Evolutionary conservation across 2,113 vertebrate species (phyloP), one percentile per base, ranked within the genome.

Genomic region (Syngnathus scovelli): DNA sequence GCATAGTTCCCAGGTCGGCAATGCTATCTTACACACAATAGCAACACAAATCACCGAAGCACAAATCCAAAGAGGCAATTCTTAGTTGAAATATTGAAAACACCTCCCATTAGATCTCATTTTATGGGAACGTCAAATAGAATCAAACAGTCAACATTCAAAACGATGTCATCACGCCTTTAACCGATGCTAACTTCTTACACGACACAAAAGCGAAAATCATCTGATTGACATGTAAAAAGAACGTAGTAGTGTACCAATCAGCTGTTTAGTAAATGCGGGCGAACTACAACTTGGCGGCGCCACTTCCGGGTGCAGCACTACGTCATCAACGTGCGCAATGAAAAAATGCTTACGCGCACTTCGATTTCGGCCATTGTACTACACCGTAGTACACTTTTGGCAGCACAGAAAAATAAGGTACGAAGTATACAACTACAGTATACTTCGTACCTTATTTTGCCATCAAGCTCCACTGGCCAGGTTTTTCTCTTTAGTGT

Each of bases 221-320:
- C 23, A 36, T 36, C 23, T 6, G 15, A 58, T 15, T 36, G 15
- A 15, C 12, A 16, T 56, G 27, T 6, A 56, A 1, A 36, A 33
- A 36, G 1, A 19, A 1, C 18, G 3, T 4, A 10, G 21, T 36
- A 36, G 6, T 58, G 13, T 23, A 23, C 11, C 7, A 9, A 10
- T 27, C 43, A 21, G 10, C n/a, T 23, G 19, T 55, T 58, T 1
- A 43, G 27, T 16, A 27, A 13, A 13, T 2, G 49, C 10, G 4
- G n/a, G 4, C 5, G 37, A 67, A 71, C 51, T 74, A 11, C 21
- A 70, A 61, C 38, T 18, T 43, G 11, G 18, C 56, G 48, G 1
- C 5, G 2, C 21, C 1, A 37, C 55, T 74, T 82, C 77, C 80
- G 83, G 69, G 39, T 27, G 6, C 13, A 36, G 27, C 13, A 8